Conservation (phyloP, 2,797 vertebrate genomes). For the Cyprinodon diabolis region DNA sequence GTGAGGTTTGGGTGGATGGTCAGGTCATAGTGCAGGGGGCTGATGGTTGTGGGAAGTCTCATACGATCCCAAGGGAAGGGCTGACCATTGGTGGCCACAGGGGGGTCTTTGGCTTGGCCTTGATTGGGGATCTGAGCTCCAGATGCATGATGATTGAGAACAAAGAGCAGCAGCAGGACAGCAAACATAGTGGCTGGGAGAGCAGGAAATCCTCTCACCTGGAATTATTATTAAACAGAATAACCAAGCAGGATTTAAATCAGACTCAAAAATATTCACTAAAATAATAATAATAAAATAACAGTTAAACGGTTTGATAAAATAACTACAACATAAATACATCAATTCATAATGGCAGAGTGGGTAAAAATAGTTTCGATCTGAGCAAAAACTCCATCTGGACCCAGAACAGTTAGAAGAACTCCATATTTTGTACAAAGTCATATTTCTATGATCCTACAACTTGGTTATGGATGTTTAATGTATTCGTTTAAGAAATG, state of each 20-base stretch:
- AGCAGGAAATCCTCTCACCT: conserved; percentile 40
- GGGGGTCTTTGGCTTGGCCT: conserved; percentile 36
- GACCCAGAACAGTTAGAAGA: neutral
- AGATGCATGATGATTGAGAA: conserved; percentile 23
- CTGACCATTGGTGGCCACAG: conserved; percentile 67
- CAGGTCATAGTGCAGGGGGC: conserved; percentile 86
- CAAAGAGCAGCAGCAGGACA: conserved; percentile 54
- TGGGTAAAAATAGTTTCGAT: conserved; percentile 33
- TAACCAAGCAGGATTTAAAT: neutral
- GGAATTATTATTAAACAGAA: conserved; percentile 5
- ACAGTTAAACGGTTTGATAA: neutral
- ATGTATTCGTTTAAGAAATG: neutral
- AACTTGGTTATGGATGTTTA: accelerated
- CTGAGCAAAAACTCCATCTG: neutral
- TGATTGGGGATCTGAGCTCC: conserved; percentile 62
- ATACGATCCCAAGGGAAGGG: conserved; percentile 87
- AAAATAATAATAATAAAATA: neutral
- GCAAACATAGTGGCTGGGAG: conserved; percentile 57
- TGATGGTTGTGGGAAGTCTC: conserved; percentile 82
- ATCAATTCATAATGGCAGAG: accelerated
- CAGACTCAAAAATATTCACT: neutral
- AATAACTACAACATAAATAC: neutral
- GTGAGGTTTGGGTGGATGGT: conserved; percentile 90
- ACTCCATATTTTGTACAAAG: accelerated
- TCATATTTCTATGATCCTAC: accelerated